phyloP scores from a whole-genome alignment of 1,140 invertebrate genomes.

The Drosophila jambulina region DNA sequence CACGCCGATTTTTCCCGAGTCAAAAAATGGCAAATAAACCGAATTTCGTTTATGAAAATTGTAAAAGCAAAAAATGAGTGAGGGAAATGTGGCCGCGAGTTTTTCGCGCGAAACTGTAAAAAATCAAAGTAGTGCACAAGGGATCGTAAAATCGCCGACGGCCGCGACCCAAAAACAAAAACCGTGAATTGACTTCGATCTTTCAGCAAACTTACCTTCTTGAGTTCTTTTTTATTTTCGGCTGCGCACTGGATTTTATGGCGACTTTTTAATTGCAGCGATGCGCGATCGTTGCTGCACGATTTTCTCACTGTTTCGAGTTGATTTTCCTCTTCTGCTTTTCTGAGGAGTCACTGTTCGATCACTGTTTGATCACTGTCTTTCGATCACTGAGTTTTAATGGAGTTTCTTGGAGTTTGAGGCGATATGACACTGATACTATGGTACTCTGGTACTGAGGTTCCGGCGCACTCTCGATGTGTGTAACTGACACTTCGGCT shows the following conservation, averaged over 20 bases:
- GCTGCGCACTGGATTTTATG: slow-evolving; percentile 40
- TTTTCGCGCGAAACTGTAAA: slow-evolving; percentile 77
- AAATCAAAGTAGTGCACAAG: slow-evolving; percentile 80
- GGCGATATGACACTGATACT: slow-evolving; percentile 20
- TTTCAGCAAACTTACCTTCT: slow-evolving; percentile 67
- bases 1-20: slow-evolving; percentile 40
- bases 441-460: not conserved
- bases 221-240: slow-evolving; percentile 20
- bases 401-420: slow-evolving; percentile 34
- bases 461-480: slow-evolving; percentile 49
- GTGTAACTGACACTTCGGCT: slow-evolving; percentile 81
- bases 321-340: not conserved
- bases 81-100: slow-evolving; percentile 33
- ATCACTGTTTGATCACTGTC: slow-evolving; percentile 35
- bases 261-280: slow-evolving; percentile 72
- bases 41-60: slow-evolving; percentile 41
- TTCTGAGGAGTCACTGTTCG: slow-evolving; percentile 20
- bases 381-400: slow-evolving; percentile 23
- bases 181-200: slow-evolving; percentile 76
- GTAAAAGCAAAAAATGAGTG: slow-evolving; percentile 53
- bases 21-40: slow-evolving; percentile 33
- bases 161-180: slow-evolving; percentile 46
- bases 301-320: slow-evolving; percentile 38
- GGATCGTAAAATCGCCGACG: slow-evolving; percentile 76
- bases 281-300: slow-evolving; percentile 35